Evolutionary conservation across 1,140 invertebrate genomes (phyloP), one percentile per base, ranked within the genome.

Genomic region (Ooceraea biroi): DNA sequence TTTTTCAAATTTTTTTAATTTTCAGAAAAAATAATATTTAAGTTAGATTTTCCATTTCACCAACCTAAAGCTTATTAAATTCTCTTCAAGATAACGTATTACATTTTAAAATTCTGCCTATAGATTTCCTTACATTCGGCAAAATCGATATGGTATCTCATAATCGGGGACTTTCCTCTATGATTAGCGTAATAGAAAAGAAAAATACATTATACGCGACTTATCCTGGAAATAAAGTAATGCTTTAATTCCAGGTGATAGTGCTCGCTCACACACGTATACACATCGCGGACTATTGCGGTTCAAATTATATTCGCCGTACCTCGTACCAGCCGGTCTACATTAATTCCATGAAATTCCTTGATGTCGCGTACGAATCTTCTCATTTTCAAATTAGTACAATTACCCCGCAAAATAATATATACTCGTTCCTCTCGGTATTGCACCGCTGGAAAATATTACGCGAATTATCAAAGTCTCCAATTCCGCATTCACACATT

Each of bases 301-400:
- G 36, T 68, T 78, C 22, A 68, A 78, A 68, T 78, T 78, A 71
- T 69, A n/a, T 69, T 27, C 52, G n/a, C 25, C 36, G 17, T 27
- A 78, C 36, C 44, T 71, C 17, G 36, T 22, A 22, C 50, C 76
- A 58, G 52, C 65, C 65, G 76, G 63, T 57, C 41, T 50, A 30
- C 44, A 57, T 69, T 80, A 69, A 66, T 77, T 66, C 52, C 48
- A 11, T 8, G 52, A 58, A 71, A 58, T 22, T 69, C 65, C 76
- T 69, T 80, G 25, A 58, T 19, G 25, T 14, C 10, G 48, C 41
- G n/a, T n/a, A 68, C 14, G 48, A 22, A 44, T 80, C 76, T 46
- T 57, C 52, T 80, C 76, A 44, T 80, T 71, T 80, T 80, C 76
- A n/a, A 80, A 80, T 80, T 80, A 80, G 68, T 36, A 25, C 25